Evolutionary conservation across 1,140 invertebrate species (phyloP).

Genomic region (Psilanteris sp.): DNA sequence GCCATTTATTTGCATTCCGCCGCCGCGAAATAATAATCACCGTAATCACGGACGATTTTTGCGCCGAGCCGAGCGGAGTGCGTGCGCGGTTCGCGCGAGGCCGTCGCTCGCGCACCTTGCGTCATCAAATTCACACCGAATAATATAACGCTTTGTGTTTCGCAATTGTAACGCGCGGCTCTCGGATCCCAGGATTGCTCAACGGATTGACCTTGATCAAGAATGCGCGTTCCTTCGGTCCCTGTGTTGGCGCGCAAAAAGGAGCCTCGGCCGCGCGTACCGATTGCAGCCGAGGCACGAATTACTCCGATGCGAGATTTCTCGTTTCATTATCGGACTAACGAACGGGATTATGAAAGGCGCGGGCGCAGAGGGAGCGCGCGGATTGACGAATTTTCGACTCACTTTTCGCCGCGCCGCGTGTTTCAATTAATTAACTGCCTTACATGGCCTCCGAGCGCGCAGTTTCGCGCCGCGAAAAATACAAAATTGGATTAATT

Average conservation of each 20-base stretch:
- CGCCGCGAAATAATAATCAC: slow-evolving; percentile 19
- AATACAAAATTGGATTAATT: too few relatives aligned
- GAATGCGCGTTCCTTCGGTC: slow-evolving; percentile 30
- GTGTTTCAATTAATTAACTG: too few relatives aligned
- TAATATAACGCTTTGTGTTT: slow-evolving; percentile 38
- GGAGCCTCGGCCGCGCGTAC: slow-evolving; percentile 25
- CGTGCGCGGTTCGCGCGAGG: slow-evolving; percentile 4
- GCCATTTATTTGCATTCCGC: slow-evolving; percentile 34
- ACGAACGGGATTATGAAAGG: too few relatives aligned
- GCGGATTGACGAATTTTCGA: too few relatives aligned
- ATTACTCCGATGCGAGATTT: slow-evolving; percentile 23
- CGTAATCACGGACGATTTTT: slow-evolving; percentile 22
- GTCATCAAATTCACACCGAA: slow-evolving; percentile 39
- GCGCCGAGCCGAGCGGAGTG: too few relatives aligned
- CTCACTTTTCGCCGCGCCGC: too few relatives aligned
- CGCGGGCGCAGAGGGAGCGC: too few relatives aligned
- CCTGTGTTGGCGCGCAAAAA: slow-evolving; percentile 6
- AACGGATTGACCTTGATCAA: slow-evolving; percentile 37
- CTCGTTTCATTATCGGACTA: slow-evolving; percentile 26
- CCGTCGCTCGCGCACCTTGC: slow-evolving; percentile 19
- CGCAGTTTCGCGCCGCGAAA: too few relatives aligned
- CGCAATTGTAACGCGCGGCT: slow-evolving; percentile 38
- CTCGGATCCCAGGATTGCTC: slow-evolving; percentile 24
- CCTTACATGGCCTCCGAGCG: too few relatives aligned
- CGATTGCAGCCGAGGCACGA: slow-evolving; percentile 30